These are phyloP conservation scores for Leptinotarsa juncta DNA, from an alignment of 2,888 invertebrate species.

Conservation along the genomic window DNA sequence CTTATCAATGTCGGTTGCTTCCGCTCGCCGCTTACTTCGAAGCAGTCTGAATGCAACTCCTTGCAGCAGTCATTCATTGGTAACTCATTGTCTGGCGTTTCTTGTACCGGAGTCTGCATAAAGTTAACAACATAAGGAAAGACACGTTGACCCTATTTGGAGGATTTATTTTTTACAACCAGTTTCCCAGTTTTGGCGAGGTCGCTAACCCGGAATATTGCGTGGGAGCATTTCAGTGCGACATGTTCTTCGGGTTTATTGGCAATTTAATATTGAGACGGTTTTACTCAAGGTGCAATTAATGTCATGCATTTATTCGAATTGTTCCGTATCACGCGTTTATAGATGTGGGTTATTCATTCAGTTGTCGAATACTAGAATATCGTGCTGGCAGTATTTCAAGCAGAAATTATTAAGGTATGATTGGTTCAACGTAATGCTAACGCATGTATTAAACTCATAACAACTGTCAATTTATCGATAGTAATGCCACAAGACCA, in stretches of 20 bases:
- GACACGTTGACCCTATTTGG: conserved; percentile 16
- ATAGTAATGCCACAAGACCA: too few relatives aligned
- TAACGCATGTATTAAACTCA: too few relatives aligned
- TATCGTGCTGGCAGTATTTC: too few relatives aligned
- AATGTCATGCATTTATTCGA: conserved; percentile 11
- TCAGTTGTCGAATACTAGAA: not conserved
- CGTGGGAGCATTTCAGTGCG: conserved; percentile 20
- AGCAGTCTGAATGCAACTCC: not conserved
- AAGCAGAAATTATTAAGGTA: too few relatives aligned
- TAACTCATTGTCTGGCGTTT: conserved; percentile 14
- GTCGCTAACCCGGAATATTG: conserved; percentile 14
- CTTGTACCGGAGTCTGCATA: conserved; percentile 6
- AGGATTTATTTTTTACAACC: conserved; percentile 15
- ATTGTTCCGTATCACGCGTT: not conserved
- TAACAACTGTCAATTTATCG: too few relatives aligned
- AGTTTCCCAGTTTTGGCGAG: conserved; percentile 18
- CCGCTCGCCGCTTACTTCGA: not conserved
- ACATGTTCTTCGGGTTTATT: conserved; percentile 9
- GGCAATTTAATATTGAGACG: conserved; percentile 8
- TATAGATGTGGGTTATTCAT: not conserved
- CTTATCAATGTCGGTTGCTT: not conserved
- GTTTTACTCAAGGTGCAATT: conserved; percentile 5
- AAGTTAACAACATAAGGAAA: conserved; percentile 10
- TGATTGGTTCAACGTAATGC: too few relatives aligned
- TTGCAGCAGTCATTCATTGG: not conserved